These are phyloP conservation scores for Platanista minor DNA, from an alignment of 2,113 vertebrate species.

Conservation along the genomic window DNA sequence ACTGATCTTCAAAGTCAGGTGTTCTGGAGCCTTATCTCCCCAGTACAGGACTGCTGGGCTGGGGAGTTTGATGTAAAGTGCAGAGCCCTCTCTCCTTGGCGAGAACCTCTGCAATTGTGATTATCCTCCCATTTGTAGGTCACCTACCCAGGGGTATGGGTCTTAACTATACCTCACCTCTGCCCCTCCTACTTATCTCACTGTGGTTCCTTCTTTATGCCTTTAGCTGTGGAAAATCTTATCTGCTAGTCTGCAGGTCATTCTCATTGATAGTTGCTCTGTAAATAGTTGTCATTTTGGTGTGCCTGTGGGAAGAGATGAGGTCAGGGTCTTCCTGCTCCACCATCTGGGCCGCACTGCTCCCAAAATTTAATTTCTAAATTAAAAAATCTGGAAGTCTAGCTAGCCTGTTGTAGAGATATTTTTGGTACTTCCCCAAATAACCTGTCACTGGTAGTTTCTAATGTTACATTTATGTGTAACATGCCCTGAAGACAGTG, in stretches of 20 bases:
- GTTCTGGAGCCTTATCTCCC: not conserved
- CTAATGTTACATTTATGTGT: not conserved
- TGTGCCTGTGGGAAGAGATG: not conserved
- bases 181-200: not conserved
- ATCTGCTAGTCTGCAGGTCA: not conserved
- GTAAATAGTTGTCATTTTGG: not conserved
- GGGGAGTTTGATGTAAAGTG: not conserved
- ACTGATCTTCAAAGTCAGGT: not conserved
- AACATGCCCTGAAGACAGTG: not conserved
- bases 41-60: not conserved
- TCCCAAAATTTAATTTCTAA: not conserved
- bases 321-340: not conserved
- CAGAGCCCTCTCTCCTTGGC: not conserved
- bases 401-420: not conserved
- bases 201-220: not conserved
- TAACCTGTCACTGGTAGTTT: not conserved
- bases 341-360: not conserved
- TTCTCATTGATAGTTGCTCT: not conserved
- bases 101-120: not conserved
- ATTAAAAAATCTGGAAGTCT: not conserved
- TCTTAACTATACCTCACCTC: not conserved
- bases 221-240: not conserved
- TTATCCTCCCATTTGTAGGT: not conserved
- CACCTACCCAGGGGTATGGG: not conserved
- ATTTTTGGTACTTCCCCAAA: not conserved